Percentiles rank a stretch among this genome's conserved stretches.
These are phyloP conservation scores for Sminthurides aquaticus DNA, from an alignment of 2,888 invertebrate species.

Conservation along the genomic window DNA sequence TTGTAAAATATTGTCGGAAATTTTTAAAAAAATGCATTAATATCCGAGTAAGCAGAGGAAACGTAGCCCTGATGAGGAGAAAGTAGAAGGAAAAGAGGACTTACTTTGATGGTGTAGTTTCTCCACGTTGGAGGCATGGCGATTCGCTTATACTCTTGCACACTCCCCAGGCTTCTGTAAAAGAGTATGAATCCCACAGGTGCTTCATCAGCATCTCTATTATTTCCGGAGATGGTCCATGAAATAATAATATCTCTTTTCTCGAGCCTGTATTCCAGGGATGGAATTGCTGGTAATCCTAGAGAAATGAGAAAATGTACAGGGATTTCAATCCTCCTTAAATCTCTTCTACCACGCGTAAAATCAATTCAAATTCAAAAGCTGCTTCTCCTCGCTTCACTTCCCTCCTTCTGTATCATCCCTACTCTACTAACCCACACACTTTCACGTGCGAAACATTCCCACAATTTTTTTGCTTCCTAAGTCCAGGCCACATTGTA, in stretches of 20 bases:
- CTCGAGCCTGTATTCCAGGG: conserved; percentile 32
- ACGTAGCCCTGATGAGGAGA: no score
- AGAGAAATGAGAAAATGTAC: conserved; percentile 8
- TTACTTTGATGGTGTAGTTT: conserved; percentile 40
- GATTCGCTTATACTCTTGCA: conserved; percentile 39
- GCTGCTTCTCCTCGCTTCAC: no score
- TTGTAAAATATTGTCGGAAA: no score
- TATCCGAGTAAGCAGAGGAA: no score
- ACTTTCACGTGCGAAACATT: no score
- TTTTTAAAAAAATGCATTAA: not conserved
- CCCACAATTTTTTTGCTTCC: no score
- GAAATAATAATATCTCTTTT: conserved; percentile 38
- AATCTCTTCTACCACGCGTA: not conserved
- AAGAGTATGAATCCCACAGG: conserved; percentile 41
- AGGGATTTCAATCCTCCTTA: not conserved
- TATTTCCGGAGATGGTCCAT: conserved; percentile 27
- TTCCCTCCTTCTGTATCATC: no score
- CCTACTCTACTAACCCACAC: no score
- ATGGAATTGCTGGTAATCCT: conserved; percentile 34
- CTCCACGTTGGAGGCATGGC: conserved; percentile 33
- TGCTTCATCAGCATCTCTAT: conserved; percentile 27
- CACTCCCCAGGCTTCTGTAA: conserved; percentile 39
- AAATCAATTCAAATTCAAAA: no score
- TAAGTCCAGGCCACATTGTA: no score
- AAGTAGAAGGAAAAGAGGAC: no score